Evolutionary conservation across 2,888 invertebrate genomes (phyloP).

Genomic region (Thysanoteuthis rhombus): DNA sequence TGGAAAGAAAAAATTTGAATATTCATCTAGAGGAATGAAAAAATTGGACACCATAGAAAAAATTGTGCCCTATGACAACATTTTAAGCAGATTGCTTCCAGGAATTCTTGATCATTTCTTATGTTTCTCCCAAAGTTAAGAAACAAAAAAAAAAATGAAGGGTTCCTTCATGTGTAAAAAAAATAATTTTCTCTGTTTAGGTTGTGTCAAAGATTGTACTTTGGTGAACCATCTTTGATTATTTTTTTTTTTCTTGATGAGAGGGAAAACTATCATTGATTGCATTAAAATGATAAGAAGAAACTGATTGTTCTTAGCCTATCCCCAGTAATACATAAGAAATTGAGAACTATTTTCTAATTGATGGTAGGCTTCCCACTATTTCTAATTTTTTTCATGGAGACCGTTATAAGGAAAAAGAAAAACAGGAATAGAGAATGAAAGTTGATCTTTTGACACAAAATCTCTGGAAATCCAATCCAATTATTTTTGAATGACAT

Average conservation of each 20-base stretch:
- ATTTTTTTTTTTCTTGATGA: not conserved
- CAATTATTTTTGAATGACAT: not conserved
- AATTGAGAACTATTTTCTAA: not conserved
- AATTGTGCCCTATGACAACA: not conserved
- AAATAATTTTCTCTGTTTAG: not conserved
- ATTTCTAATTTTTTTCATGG: not conserved
- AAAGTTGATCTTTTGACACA: not conserved
- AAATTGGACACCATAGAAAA: not conserved
- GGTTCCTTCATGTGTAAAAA: not conserved
- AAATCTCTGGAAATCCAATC: not conserved
- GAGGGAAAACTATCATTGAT: not conserved
- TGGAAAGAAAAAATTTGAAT: not conserved
- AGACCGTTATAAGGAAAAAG: not conserved
- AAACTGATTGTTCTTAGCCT: not conserved
- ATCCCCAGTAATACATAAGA: not conserved
- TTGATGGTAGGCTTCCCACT: not conserved
- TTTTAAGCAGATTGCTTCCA: conserved; percentile 12
- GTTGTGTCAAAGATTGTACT: not conserved
- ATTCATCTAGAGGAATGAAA: not conserved
- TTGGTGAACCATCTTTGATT: not conserved
- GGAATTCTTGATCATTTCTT: not conserved
- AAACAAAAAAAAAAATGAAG: not conserved
- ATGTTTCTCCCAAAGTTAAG: not conserved
- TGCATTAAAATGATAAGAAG: not conserved
- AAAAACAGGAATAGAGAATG: not conserved